Base-by-base conservation (phyloP, 2,888 invertebrate genomes). In the Carabus problematicus region DNA sequence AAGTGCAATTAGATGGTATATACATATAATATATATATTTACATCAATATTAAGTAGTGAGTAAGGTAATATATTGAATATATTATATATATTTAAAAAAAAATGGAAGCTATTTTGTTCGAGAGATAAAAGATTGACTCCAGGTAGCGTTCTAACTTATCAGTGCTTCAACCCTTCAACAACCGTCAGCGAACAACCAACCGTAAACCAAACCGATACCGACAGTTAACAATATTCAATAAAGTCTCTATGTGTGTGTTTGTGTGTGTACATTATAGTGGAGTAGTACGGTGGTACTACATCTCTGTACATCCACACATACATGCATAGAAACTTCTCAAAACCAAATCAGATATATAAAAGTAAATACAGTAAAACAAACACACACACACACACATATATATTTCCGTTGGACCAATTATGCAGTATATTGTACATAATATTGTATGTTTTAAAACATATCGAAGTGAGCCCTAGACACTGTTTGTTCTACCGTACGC, bases 91-190 rank as follows among this genome's bases (percentile, higher is more conserved):
- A 82, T 83, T 80, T 80, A 80, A 79, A 81, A 75, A 71, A 59
- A 72, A 72, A 78, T 77, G 82, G 80, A 82, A 82, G 81, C 84
- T 85, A 85, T 85, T 85, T 85, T 85, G 85, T 85, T 86, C 84
- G 86, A 86, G 86, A 86, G 86, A 86, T 85, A 85, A 84, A 86
- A 87, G 86, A 87, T 86, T 87, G 86, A 87, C 84, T 80, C 80
- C 78, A 80, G 81, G 81, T 82, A 81, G 81, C 81, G 81, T 81
- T 81, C 79, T 79, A 78, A 77, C 73, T 73, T 73, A 72, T 74
- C 72, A 80, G 79, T 79, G 80, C 80, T 82, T 81, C 78, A 81
- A 80, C 76, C 78, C 77, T 77, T 81, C 82, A 82, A 80, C 80
- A 82, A 81, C 82, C 82, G 82, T 80, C 82, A 77, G 78, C 74